phyloP scores from a whole-genome alignment of 2,888 invertebrate genomes.

The Drosophila barbarae region DNA sequence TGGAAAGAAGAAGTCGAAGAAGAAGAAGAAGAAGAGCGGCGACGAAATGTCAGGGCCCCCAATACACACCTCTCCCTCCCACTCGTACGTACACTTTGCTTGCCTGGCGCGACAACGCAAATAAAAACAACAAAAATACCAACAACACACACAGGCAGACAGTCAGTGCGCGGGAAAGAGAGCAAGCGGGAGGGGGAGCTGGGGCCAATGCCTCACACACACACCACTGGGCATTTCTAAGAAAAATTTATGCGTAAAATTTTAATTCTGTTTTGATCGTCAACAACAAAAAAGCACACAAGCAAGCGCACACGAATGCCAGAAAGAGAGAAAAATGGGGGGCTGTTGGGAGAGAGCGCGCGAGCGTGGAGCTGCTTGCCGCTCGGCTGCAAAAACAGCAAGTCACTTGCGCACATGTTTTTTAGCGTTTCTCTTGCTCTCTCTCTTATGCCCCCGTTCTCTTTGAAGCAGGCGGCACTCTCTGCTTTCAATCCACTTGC shows the following conservation, averaged over 20 bases:
- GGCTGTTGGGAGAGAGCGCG: conserved; percentile 14
- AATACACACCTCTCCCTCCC: conserved; percentile 12
- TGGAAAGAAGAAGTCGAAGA: conserved; percentile 9
- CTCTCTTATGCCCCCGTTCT: conserved; percentile 14
- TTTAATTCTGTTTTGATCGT: conserved; percentile 76
- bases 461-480: conserved; percentile 15
- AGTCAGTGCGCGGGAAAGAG: conserved; percentile 15
- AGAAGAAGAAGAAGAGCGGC: conserved; percentile 31
- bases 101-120: conserved; percentile 71
- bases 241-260: conserved; percentile 74
- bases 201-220: conserved; percentile 68
- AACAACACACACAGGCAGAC: conserved; percentile 42
- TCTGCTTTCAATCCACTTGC: conserved; percentile 3
- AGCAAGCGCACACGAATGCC: conserved; percentile 22
- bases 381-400: conserved; percentile 55
- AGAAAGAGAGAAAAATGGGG: conserved; percentile 1
- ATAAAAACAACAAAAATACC: conserved; percentile 53
- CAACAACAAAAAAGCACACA: conserved; percentile 62
- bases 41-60: conserved; percentile 63
- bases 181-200: conserved; percentile 28
- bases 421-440: conserved; percentile 4
- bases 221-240: conserved; percentile 60
- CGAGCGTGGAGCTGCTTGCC: conserved; percentile 15
- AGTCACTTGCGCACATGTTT: conserved; percentile 69
- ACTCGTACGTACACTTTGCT: conserved; percentile 27